Evolutionary conservation across 2,113 vertebrate species (phyloP).

Genomic region (Pelodiscus sinensis): DNA sequence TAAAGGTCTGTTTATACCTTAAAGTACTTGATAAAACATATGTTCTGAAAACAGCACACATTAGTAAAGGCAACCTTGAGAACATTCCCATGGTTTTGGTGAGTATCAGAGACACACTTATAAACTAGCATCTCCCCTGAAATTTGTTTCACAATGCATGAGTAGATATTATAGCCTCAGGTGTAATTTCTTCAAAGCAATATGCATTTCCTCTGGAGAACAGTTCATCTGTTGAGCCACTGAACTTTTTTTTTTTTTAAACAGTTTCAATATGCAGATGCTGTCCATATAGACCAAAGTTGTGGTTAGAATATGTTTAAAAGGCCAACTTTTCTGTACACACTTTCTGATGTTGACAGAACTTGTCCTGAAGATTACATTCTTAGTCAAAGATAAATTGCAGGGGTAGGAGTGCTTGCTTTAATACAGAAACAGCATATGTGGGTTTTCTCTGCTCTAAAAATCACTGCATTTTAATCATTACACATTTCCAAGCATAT

Average conservation of each 20-base stretch:
- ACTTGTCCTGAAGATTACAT: background rate
- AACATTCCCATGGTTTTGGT: background rate
- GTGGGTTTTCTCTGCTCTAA: background rate
- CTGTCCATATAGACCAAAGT: background rate
- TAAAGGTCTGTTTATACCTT: background rate
- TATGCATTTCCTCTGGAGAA: background rate
- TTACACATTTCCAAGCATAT: background rate
- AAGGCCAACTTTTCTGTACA: background rate
- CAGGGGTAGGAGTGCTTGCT: background rate
- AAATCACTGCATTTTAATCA: background rate
- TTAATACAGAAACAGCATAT: background rate
- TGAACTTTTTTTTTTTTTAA: background rate
- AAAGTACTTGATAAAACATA: background rate
- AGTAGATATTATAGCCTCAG: background rate
- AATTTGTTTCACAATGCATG: background rate
- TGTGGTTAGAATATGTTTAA: background rate
- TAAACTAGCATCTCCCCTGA: background rate
- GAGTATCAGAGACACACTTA: background rate
- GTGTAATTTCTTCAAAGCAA: background rate
- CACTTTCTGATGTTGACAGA: background rate
- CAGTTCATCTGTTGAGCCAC: rapidly evolving
- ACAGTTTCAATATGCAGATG: background rate
- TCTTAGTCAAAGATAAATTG: background rate
- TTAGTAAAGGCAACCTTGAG: background rate
- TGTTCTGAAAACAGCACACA: background rate